Conservation (phyloP, 64 coral and sea anemone genomes). For the Trachythela sp. region DNA sequence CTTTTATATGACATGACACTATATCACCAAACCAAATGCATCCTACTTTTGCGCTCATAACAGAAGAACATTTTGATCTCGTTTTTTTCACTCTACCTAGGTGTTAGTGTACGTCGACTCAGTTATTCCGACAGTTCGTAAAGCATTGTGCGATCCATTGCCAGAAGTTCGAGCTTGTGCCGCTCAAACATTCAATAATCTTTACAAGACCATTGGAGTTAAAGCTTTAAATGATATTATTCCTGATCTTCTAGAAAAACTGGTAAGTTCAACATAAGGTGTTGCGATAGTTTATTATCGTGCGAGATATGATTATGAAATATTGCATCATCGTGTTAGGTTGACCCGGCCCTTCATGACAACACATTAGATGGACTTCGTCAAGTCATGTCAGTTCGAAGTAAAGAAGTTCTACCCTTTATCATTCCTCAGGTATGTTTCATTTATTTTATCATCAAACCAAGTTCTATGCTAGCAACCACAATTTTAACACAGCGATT, state of each 20-base stretch:
- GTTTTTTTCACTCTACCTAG: slow-evolving; percentile 1
- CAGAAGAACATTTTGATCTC: not conserved
- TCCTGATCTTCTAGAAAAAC: slow-evolving; percentile 62
- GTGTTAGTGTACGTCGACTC: slow-evolving; percentile 85
- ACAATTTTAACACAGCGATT: no score
- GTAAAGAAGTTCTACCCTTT: slow-evolving; percentile 83
- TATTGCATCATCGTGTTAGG: slow-evolving; percentile 33
- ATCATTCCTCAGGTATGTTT: slow-evolving; percentile 81
- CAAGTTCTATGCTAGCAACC: no score
- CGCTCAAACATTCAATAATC: slow-evolving; percentile 86
- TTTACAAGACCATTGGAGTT: slow-evolving; percentile 72
- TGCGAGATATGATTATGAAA: not conserved
- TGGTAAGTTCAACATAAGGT: slow-evolving; percentile 37
- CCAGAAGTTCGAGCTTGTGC: slow-evolving; percentile 69
- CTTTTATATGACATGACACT: no score
- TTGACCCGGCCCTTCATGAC: slow-evolving; percentile 62
- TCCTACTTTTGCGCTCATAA: not conserved
- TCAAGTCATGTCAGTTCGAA: slow-evolving; percentile 93
- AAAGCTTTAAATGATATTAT: slow-evolving; percentile 91
- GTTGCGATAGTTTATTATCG: not conserved
- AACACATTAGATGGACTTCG: slow-evolving; percentile 83
- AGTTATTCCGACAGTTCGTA: slow-evolving; percentile 75
- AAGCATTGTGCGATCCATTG: slow-evolving; percentile 73
- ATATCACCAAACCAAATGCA: no score
- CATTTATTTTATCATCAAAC: not conserved